Evolutionary conservation across 2,888 invertebrate species (phyloP), one percentile per base, ranked within the genome.

Genomic region (Chrysodeixis includens): DNA sequence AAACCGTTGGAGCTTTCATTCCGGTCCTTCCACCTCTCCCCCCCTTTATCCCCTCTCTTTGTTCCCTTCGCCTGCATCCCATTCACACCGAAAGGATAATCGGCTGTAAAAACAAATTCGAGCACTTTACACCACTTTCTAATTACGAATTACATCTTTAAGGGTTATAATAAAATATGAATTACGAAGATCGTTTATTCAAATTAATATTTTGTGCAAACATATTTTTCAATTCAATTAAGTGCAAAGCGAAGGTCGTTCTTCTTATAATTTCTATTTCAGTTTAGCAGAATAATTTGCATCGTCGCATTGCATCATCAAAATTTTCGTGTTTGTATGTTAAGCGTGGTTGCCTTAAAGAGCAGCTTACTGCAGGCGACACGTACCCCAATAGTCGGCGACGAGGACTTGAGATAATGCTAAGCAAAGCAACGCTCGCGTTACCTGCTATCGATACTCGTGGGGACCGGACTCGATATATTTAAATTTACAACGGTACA

Each of bases 71-170:
- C 61, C 35, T 46, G 44, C 49, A 26, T 46, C 51, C 72, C 68
- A 10, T 49, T 49, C 46, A 18, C 73, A 69, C 83, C 76, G 69
- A 74, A 74, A 78, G 70, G 76, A 81, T 81, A 74, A 83, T 81
- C 73, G 76, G 57, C 79, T 71, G 69, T 78, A 76, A 83, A 81
- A 78, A 78, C 79, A 73, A 76, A 79, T 73, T 77, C 53, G 49
- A 72, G 65, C 54, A 71, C 69, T 69, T 78, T 66, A 44, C 46
- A 58, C 30, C 40, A 69, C 66, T 71, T 71, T 62, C 69, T 74
- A 75, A 78, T 78, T 76, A 72, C 66, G 73, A 80, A 71, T 72
- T 59, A 57, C 63, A 62, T 71, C 70, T 68, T 63, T 44, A 22
- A 54, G 51, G 16, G 22, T 58, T 66, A 68, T 40, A 35, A 32